phyloP scores from a whole-genome alignment of 1,140 invertebrate genomes.

The Diachasmimorpha longicaudata region DNA sequence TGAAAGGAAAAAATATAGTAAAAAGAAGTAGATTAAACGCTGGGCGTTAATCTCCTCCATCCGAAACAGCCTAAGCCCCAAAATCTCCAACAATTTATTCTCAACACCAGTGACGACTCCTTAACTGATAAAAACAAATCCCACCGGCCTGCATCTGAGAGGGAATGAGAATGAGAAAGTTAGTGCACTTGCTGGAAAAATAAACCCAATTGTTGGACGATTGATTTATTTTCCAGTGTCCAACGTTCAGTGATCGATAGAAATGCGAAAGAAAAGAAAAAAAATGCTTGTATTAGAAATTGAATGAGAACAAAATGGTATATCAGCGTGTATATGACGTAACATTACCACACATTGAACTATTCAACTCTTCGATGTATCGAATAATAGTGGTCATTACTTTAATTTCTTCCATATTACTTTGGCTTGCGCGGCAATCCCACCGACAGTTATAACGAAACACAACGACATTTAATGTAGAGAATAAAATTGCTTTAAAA shows the following conservation, averaged over 20 bases:
- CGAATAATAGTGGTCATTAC: background rate
- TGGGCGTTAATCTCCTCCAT: constrained; percentile 12
- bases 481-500: background rate
- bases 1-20: background rate
- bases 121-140: background rate
- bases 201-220: constrained; percentile 12
- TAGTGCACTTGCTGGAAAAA: background rate
- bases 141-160: constrained; percentile 3
- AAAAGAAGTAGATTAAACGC: background rate
- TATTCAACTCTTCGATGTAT: background rate
- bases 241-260: background rate
- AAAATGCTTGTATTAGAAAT: constrained; percentile 12
- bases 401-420: background rate
- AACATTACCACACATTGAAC: background rate
- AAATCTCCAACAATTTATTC: background rate
- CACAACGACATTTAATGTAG: constrained; percentile 17
- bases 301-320: constrained; percentile 13
- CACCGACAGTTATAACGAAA: background rate
- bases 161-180: background rate
- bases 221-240: background rate
- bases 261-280: background rate
- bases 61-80: background rate
- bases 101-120: background rate
- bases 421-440: background rate
- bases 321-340: constrained; percentile 11